Evolutionary conservation across 2,113 vertebrate genomes (phyloP).

Genomic region (Casuarius casuarius): DNA sequence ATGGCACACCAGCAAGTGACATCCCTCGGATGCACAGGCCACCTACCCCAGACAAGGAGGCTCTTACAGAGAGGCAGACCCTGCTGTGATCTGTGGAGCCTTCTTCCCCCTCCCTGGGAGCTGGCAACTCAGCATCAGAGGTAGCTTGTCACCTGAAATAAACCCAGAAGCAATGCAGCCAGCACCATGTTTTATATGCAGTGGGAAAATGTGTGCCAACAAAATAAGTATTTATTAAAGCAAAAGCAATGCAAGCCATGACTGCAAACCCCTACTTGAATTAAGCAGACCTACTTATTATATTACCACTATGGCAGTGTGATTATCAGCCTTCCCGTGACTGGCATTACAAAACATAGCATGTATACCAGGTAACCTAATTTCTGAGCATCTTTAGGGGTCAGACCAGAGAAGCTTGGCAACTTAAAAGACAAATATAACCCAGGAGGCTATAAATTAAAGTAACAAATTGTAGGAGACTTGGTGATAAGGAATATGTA

Average conservation of each 20-base stretch:
- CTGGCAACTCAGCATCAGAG: not conserved
- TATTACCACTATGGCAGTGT: not conserved
- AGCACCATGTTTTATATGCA: not conserved
- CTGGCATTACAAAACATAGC: not conserved
- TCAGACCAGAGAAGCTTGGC: not conserved
- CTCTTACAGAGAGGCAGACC: not conserved
- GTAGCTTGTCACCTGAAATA: not conserved
- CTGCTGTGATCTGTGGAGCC: too few relatives aligned
- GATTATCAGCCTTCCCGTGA: not conserved
- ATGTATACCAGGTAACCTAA: not conserved
- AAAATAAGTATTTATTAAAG: not conserved
- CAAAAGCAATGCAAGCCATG: not conserved
- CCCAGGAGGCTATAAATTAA: slow-evolving; percentile 20
- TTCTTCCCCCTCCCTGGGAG: not conserved
- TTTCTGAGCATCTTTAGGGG: slow-evolving; percentile 3
- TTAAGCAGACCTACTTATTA: not conserved
- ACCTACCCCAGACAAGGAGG: not conserved
- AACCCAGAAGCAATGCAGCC: not conserved
- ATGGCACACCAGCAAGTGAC: not conserved
- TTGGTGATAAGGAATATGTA: not conserved
- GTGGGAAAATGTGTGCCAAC: not conserved
- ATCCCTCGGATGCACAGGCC: not conserved
- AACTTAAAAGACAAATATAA: not conserved
- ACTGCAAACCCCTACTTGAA: not conserved
- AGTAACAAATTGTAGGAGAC: not conserved